These are phyloP conservation scores for Prietella phreatophila DNA, from an alignment of 2,113 vertebrate genomes.

Conservation along the genomic window DNA sequence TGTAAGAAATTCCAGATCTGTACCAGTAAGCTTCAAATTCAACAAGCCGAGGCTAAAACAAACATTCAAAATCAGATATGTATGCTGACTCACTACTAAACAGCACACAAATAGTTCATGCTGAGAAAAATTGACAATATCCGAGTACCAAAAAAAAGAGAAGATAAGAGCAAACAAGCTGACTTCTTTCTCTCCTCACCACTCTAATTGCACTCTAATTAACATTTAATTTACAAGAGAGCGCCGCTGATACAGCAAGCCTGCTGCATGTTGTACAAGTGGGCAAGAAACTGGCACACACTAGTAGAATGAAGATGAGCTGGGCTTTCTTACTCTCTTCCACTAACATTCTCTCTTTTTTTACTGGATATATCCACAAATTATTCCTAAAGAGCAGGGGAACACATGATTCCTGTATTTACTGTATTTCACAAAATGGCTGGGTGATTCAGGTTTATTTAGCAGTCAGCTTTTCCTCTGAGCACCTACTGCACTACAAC, in stretches of 20 bases:
- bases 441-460: conserved; percentile 20
- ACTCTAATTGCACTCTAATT: conserved; percentile 72
- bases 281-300: conserved; percentile 57
- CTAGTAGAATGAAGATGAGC: conserved; percentile 44
- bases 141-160: conserved; percentile 6
- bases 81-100: conserved; percentile 14
- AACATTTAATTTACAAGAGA: conserved; percentile 69
- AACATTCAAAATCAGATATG: background rate
- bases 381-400: conserved; percentile 64
- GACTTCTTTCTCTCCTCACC: conserved; percentile 42
- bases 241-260: conserved; percentile 53
- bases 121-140: conserved; percentile 8
- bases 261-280: conserved; percentile 70
- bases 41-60: background rate
- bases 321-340: background rate
- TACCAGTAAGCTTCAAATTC: background rate
- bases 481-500: background rate
- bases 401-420: conserved; percentile 62
- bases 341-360: conserved; percentile 49
- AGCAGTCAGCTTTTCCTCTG: background rate
- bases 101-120: background rate
- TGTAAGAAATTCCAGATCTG: background rate
- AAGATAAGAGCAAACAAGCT: conserved; percentile 29
- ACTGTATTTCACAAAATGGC: conserved; percentile 60
- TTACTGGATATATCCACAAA: conserved; percentile 54